Percentiles rank a stretch among this genome's conserved stretches.
These are phyloP conservation scores for Fulmarus glacialis DNA, from an alignment of 2,113 vertebrate species.

Conservation along the genomic window DNA sequence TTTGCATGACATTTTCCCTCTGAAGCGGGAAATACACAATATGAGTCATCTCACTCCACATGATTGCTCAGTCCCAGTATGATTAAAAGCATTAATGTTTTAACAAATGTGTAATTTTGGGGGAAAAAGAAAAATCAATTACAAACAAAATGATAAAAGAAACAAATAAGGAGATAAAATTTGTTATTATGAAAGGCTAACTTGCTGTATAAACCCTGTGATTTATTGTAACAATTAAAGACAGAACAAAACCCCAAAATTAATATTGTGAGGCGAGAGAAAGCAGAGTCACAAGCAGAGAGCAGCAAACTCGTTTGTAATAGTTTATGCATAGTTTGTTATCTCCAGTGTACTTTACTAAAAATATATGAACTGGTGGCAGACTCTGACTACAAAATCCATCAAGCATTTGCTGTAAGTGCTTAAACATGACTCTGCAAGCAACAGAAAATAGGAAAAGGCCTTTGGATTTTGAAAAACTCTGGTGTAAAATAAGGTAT, in stretches of 20 bases:
- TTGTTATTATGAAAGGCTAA: neutral
- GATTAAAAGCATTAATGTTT: neutral
- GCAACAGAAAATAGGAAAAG: neutral
- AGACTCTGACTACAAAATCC: conserved; percentile 4
- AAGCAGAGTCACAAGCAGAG: neutral
- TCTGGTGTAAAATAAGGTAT: neutral
- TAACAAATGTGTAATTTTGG: neutral
- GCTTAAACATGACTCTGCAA: neutral
- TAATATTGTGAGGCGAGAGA: neutral
- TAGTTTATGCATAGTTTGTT: neutral
- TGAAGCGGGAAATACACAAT: neutral
- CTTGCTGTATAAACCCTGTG: neutral
- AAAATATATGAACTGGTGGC: conserved; percentile 15
- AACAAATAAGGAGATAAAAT: neutral
- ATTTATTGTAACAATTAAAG: neutral
- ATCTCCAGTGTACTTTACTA: neutral
- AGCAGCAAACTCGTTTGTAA: neutral
- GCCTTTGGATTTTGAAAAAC: conserved; percentile 9
- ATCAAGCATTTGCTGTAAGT: neutral
- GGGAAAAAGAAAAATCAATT: neutral
- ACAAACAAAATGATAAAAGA: neutral
- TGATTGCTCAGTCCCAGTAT: neutral
- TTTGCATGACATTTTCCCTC: neutral
- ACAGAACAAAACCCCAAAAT: neutral
- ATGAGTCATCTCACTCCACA: neutral